Evolutionary conservation across 2,888 invertebrate genomes (phyloP).

Genomic region (Polymixis lichenea): DNA sequence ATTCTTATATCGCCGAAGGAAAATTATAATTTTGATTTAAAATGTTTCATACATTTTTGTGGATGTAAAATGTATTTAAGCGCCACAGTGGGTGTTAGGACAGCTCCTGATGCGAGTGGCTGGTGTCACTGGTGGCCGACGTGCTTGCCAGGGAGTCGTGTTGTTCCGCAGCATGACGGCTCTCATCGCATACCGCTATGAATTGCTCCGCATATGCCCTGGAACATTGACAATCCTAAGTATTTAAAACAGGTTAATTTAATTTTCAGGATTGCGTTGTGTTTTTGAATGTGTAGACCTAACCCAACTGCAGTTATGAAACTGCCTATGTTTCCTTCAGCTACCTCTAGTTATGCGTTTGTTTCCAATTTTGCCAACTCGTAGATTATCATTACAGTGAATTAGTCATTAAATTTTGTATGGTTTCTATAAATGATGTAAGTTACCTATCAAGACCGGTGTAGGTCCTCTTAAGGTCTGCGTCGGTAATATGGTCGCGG

Average conservation of each 20-base stretch:
- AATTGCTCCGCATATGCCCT: slow-evolving; percentile 92
- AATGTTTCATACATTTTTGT: slow-evolving; percentile 43
- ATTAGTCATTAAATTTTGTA: not conserved
- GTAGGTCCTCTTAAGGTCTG: slow-evolving; percentile 91
- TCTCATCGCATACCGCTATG: slow-evolving; percentile 91
- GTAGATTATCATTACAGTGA: not conserved
- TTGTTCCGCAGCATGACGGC: slow-evolving; percentile 85
- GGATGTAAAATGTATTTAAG: slow-evolving; percentile 44
- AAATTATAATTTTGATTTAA: slow-evolving; percentile 36
- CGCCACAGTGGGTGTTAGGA: slow-evolving; percentile 38
- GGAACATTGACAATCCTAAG: slow-evolving; percentile 56
- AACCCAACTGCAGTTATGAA: not conserved
- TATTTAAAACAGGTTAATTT: not conserved
- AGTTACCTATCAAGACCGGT: slow-evolving; percentile 91
- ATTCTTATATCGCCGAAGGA: slow-evolving; percentile 7
- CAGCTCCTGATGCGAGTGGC: slow-evolving; percentile 66
- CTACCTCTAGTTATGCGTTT: not conserved
- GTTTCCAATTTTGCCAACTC: not conserved
- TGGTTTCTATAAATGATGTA: not conserved
- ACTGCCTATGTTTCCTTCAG: not conserved
- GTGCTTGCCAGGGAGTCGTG: slow-evolving; percentile 86
- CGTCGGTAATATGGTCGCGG: slow-evolving; percentile 84
- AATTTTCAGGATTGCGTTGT: not conserved
- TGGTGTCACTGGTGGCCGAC: slow-evolving; percentile 80
- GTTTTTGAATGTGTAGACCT: not conserved